These are phyloP conservation scores for Limosa lapponica DNA, from an alignment of 2,797 vertebrate genomes.

Conservation along the genomic window DNA sequence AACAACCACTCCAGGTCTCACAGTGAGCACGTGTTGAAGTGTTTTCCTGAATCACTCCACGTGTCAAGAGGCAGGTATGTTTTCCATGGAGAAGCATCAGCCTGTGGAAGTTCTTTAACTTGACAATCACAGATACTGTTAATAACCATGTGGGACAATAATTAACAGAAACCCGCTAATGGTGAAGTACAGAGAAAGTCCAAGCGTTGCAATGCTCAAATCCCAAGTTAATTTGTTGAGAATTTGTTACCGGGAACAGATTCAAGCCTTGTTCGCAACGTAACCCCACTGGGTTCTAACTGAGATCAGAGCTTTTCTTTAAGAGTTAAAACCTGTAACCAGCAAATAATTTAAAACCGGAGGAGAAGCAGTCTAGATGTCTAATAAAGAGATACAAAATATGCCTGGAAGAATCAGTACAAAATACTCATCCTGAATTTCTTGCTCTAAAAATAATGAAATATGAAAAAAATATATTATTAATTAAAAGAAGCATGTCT, in stretches of 20 bases:
- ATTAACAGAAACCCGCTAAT: neutral
- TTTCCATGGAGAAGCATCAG: neutral
- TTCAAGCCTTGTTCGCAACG: neutral
- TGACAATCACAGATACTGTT: neutral
- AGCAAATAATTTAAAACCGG: neutral
- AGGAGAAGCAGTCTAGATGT: neutral
- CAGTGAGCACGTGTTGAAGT: fast-evolving
- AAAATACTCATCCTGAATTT: neutral
- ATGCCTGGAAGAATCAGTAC: neutral
- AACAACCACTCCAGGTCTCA: fast-evolving
- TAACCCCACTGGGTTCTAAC: neutral
- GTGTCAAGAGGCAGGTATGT: neutral
- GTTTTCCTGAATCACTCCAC: neutral
- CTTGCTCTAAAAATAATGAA: neutral
- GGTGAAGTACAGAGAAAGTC: neutral
- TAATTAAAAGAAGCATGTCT: neutral
- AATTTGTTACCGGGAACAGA: neutral
- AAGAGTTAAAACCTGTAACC: neutral
- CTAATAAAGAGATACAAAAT: neutral
- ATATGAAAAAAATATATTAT: fast-evolving
- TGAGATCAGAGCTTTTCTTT: neutral
- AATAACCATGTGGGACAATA: neutral
- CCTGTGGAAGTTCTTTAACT: neutral
- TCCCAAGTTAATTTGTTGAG: neutral
- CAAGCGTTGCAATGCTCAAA: neutral